Conservation (phyloP, 2,888 invertebrate genomes). For the Plebejus anna region DNA sequence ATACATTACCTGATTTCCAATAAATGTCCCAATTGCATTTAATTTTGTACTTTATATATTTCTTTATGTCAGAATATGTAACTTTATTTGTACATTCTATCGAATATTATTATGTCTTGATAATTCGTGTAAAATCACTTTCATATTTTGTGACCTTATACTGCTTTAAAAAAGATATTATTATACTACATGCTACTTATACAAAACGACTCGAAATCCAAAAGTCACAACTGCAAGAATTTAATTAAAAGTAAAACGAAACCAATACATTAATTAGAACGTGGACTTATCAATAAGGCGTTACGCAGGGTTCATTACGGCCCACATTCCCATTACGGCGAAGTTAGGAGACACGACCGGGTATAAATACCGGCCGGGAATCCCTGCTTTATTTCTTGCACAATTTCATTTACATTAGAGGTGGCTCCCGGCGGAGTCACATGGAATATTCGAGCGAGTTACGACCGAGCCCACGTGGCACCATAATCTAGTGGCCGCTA, state of each 20-base stretch:
- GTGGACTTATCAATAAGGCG: slow-evolving; percentile 72
- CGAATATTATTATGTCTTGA: too few species aligned
- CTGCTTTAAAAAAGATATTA: too few species aligned
- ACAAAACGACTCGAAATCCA: not conserved
- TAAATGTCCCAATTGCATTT: too few species aligned
- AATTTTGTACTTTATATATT: too few species aligned
- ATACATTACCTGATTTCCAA: too few species aligned
- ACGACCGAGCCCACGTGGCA: slow-evolving; percentile 63
- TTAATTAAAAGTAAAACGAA: slow-evolving; percentile 29
- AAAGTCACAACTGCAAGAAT: not conserved
- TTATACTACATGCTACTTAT: too few species aligned
- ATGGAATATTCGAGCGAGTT: slow-evolving; percentile 74
- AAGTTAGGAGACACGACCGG: slow-evolving; percentile 71
- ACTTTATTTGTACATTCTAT: too few species aligned
- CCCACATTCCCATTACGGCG: slow-evolving; percentile 69
- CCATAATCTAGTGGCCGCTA: slow-evolving; percentile 67
- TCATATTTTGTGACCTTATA: too few species aligned
- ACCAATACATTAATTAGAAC: slow-evolving; percentile 37
- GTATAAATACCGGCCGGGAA: slow-evolving; percentile 74
- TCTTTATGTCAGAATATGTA: too few species aligned
- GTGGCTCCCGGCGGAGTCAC: slow-evolving; percentile 68
- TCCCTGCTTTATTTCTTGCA: slow-evolving; percentile 75
- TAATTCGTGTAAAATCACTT: too few species aligned
- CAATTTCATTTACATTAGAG: slow-evolving; percentile 78
- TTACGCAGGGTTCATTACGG: slow-evolving; percentile 73